phyloP scores from a whole-genome alignment of 2,113 vertebrate genomes.

The Paramormyrops kingsleyae region DNA sequence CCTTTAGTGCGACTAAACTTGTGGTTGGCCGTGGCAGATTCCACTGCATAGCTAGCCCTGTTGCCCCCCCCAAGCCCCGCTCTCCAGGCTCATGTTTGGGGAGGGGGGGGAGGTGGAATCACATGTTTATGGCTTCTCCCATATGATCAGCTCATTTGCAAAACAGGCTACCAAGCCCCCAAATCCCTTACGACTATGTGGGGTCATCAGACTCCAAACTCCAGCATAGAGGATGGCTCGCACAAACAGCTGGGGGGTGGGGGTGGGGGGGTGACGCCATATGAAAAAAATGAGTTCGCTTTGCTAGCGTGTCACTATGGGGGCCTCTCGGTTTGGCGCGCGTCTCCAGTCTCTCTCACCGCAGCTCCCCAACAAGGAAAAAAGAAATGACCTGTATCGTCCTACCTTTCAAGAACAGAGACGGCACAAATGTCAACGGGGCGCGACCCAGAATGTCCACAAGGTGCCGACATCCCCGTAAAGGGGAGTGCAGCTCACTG shows the following conservation, averaged over 20 bases:
- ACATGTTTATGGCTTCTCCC: neutral
- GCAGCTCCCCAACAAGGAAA: neutral
- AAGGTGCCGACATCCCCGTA: neutral
- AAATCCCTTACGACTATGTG: neutral
- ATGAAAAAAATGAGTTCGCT: constrained; percentile 77
- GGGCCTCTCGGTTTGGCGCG: neutral
- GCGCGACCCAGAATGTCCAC: neutral
- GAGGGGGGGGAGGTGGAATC: neutral
- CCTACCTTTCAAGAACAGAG: neutral
- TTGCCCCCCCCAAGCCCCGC: neutral
- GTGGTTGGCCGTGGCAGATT: neutral
- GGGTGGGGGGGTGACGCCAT: constrained; percentile 61
- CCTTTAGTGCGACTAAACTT: neutral
- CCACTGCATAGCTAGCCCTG: neutral
- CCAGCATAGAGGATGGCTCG: constrained; percentile 62
- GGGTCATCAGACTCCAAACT: constrained; percentile 26
- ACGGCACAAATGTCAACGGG: neutral
- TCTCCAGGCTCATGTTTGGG: neutral
- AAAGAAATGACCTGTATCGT: neutral
- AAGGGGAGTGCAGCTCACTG: neutral
- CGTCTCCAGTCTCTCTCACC: neutral
- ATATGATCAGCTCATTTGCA: neutral
- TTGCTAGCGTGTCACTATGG: constrained; percentile 45
- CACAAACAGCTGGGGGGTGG: constrained; percentile 60
- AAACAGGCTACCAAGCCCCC: neutral